Percentiles rank a stretch among this genome's conserved stretches.
phyloP scores from a whole-genome alignment of 2,888 invertebrate genomes.

The Desoria tigrina region DNA sequence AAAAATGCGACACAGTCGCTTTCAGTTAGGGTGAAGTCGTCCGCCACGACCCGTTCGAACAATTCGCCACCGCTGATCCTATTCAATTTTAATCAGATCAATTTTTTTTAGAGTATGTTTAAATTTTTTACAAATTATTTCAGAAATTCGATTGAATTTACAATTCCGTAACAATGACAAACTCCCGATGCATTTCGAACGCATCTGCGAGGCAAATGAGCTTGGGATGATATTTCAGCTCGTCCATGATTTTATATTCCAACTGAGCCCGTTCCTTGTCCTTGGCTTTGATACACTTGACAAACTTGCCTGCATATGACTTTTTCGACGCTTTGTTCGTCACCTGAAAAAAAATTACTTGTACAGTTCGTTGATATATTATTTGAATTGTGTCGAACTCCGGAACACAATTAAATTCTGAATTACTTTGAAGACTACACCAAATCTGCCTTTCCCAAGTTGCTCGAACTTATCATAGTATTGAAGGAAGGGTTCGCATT shows the following conservation, averaged over 20 bases:
- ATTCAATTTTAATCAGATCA: conserved; percentile 28
- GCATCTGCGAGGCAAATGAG: conserved; percentile 80
- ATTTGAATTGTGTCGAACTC: background rate
- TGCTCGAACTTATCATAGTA: conserved; percentile 65
- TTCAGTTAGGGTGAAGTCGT: conserved; percentile 89
- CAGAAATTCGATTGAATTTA: conserved; percentile 69
- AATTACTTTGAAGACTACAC: conserved; percentile 66
- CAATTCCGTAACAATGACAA: conserved; percentile 89
- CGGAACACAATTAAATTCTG: background rate
- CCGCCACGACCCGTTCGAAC: conserved; percentile 88
- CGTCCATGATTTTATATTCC: conserved; percentile 85
- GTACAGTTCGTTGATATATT: background rate
- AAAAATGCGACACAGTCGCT: conserved; percentile 71
- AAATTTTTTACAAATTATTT: too few species aligned
- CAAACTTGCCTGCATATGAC: conserved; percentile 79
- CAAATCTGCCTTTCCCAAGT: conserved; percentile 74
- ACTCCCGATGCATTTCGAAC: conserved; percentile 73
- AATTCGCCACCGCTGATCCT: conserved; percentile 92
- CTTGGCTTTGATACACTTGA: conserved; percentile 71
- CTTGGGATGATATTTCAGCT: conserved; percentile 74
- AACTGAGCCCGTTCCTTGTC: conserved; percentile 75
- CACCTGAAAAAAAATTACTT: conserved; percentile 56
- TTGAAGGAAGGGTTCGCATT: conserved; percentile 34
- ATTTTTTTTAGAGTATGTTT: background rate
- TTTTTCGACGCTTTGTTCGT: conserved; percentile 67